Percentiles rank a stretch among this genome's conserved stretches.
phyloP scores from a whole-genome alignment of 1,140 invertebrate genomes.

The Drosophila nannoptera region DNA sequence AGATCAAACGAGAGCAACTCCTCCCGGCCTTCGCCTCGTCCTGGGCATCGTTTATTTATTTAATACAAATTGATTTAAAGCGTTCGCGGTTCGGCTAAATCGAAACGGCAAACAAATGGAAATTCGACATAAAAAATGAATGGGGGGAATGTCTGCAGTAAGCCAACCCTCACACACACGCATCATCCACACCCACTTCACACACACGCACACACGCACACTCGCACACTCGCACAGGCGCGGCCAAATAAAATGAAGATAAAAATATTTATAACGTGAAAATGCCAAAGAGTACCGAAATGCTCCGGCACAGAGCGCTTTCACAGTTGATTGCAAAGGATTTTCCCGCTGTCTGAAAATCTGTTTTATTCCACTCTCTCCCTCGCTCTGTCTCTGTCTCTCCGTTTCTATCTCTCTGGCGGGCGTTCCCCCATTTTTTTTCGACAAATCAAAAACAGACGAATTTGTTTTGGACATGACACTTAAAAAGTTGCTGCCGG shows the following conservation, averaged over 20 bases:
- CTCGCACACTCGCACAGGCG: background rate
- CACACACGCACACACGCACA: background rate
- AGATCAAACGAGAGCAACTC: background rate
- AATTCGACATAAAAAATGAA: constrained; percentile 34
- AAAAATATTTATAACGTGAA: constrained; percentile 77
- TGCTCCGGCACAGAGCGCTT: constrained; percentile 34
- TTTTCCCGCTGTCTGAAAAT: constrained; percentile 33
- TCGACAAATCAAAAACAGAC: constrained; percentile 78
- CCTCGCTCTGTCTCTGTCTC: constrained; percentile 18
- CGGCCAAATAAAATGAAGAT: constrained; percentile 69
- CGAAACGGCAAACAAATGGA: constrained; percentile 54
- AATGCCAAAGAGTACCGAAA: constrained; percentile 46
- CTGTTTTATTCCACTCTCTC: constrained; percentile 12
- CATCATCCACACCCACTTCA: constrained; percentile 8
- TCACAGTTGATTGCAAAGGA: constrained; percentile 57
- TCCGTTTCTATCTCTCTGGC: constrained; percentile 1
- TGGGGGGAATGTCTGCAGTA: constrained; percentile 41
- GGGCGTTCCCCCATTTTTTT: constrained; percentile 46
- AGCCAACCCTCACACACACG: constrained; percentile 16
- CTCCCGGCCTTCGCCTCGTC: constrained; percentile 11
- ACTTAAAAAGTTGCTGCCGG: constrained; percentile 73
- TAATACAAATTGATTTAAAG: constrained; percentile 65
- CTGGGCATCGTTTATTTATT: constrained; percentile 56
- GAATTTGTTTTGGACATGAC: constrained; percentile 77
- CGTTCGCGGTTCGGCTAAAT: constrained; percentile 44